Base-by-base conservation (phyloP, 2,888 invertebrate genomes). In the Ceriagrion tenellum region DNA sequence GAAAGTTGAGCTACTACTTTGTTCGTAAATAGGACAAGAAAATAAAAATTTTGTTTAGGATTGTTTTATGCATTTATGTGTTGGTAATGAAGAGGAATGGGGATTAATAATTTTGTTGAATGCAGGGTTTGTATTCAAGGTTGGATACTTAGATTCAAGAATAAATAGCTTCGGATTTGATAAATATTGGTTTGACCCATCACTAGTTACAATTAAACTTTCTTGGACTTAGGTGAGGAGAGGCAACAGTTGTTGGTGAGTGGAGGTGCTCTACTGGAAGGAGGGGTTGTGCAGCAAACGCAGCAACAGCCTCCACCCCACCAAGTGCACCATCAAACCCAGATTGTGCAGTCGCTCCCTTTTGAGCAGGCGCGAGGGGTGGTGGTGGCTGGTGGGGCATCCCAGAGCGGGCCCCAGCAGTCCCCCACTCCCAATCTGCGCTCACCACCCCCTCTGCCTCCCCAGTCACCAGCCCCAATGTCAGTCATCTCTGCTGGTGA, bases 401-500 rank as follows among this genome's bases (percentile, higher is more conserved):
- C 47, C 55, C 90, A 59, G 35, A 23, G 55, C 6, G 56, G 59
- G n/a, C 95, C 95, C 35, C 95, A 95, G 88, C 95, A 95, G 20
- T 74, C 55, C 13, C 63, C 47, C 40, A 55, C 81, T 55, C 69
- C 56, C 47, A 91, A 81, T 88, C 95, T 95, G 23, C 88, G 59
- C 18, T 90, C 56, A 35, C 93, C 90, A 13, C 88, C 88, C 55
- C 95, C 30, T 35, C 93, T 63, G 59, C 95, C 40, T 74, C 95
- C 95, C 55, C 95, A 95, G 93, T 81, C 95, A 88, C 88, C 95
- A 88, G 91, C 95, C 55, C 95, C 95, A 59, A 56, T 95, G 93
- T 55, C 91, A 55, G 30, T 55, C 63, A 63, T 89, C 30, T 69
- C 95, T 95, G 88, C 96, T 95, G 90, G 97, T 0, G 98, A 98